Conservation (phyloP, 2,113 vertebrate species). For the Cardinalis cardinalis region DNA sequence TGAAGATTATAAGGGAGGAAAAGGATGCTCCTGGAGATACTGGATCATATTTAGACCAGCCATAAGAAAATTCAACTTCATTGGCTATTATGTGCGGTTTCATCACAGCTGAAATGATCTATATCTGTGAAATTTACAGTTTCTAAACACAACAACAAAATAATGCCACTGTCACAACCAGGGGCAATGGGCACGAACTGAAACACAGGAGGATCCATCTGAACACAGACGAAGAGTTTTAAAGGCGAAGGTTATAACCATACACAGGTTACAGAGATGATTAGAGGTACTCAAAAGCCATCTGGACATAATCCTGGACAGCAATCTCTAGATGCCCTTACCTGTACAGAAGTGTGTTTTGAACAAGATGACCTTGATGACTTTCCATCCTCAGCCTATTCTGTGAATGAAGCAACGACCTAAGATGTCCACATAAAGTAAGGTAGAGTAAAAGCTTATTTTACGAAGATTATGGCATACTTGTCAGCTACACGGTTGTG, state of each 20-base stretch:
- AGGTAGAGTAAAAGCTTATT: background rate
- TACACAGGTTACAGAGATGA: background rate
- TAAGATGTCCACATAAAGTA: background rate
- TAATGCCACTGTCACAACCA: background rate
- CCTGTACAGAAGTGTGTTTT: rapidly evolving
- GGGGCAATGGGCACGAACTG: background rate
- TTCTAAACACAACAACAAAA: background rate
- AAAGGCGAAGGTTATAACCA: background rate
- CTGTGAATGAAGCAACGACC: background rate
- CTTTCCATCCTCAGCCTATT: background rate
- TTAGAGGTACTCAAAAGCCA: background rate
- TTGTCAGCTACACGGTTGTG: background rate
- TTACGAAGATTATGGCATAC: background rate
- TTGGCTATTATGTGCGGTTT: background rate
- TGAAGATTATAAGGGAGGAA: background rate
- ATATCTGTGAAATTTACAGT: background rate
- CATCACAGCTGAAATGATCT: background rate
- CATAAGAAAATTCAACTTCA: background rate
- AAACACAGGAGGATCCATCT: background rate
- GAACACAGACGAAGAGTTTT: background rate
- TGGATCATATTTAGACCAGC: background rate
- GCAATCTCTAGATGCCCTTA: background rate
- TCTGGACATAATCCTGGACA: background rate
- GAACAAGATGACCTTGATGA: background rate
- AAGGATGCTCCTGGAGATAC: background rate